Evolutionary conservation across 2,797 vertebrate genomes (phyloP), one percentile per base, ranked within the genome.

Genomic region (Protonibea diacanthus): DNA sequence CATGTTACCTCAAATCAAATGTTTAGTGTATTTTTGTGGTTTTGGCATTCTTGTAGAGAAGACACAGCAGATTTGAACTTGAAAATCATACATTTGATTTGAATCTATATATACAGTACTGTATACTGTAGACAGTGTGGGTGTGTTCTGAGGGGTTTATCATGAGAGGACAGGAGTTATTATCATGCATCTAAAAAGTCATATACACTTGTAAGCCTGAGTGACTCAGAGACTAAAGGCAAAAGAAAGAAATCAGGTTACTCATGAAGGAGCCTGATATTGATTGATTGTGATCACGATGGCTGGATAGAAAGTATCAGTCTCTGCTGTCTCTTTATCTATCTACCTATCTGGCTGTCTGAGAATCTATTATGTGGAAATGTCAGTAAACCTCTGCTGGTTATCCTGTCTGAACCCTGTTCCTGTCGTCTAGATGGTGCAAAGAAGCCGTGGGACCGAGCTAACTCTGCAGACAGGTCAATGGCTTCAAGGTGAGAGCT

Each of bases 371-470:
- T 5, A 5, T 44, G 12, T 56, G 3, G 10, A 57, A 27, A 21
- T 74, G 29, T 60, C 56, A 53, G 20, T 62, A n/a, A 71, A 5
- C 11, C 25, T 17, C 33, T 17, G 21, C 38, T 77, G n/a, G 13
- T 25, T 63, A 0, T 33, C 59, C 20, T 14, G 11, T 70, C 17
- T 77, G 20, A 51, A 23, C 1, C 14, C 17, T 33, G 42, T 67
- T 63, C 17, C 38, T 87, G 56, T 86, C 55, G 55, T 79, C 52
- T 88, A 99, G 98, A 99, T 81, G 95, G 96, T 60, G 95, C 94
- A 81, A 98, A 97, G 94, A 99, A 98, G 93, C 97, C 97, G 64
- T 99, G 98, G 98, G 98, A 99, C 87, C 95, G 97, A 91, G 97
- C 97, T 82, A 98, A 98, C 94, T 99, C 98, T 27, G 97, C 97